Base-by-base conservation (phyloP, 2,888 invertebrate genomes). In the Aplocera efformata region DNA sequence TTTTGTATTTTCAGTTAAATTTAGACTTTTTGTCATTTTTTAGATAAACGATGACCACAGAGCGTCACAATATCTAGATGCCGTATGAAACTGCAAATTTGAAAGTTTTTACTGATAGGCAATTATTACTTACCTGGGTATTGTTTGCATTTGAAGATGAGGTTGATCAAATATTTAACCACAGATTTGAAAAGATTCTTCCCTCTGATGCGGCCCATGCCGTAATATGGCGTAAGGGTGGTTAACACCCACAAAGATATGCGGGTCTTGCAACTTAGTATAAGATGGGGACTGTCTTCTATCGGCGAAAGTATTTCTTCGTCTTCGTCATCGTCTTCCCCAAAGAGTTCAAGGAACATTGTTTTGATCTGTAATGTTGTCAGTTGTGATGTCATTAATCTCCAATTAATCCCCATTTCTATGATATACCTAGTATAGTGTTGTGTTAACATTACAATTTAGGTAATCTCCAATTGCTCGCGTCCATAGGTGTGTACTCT, bases 171-270 rank as follows among this genome's bases (percentile, higher is more conserved):
- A 61, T 90, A 89, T 60, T 90, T 90, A 0, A 91, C 91, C 26
- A 91, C 75, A 24, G 83, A 62, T 71, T 92, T 92, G 63, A 92
- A 92, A 32, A 92, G 67, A 22, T 84, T 82, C 70, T 91, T 91
- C 29, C 90, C 89, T 51, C 76, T 81, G 26, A 93, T 91, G 29
- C 88, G 79, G 1, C 90, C 90, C 50, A 86, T 89, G n/a, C 89
- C 88, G 56, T 91, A 92, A 60, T 89, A 90, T 2, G 92, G 91
- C 54, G 90, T 91, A 3, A 93, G 70, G 41, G 90, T 79, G 52
- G 90, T 89, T 0, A 92, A 90, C n/a, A 92, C 90, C 80, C 90
- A 85, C 10, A 91, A 90, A 0, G 92, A 91, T 42, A 91, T 89
- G 9, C 90, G 79, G 50, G 90, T 88, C 56, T 89, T 90, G 52